Percentiles rank a stretch among this genome's conserved stretches.
These are phyloP conservation scores for Latrodectus geometricus DNA, from an alignment of 1,140 invertebrate species.

Conservation along the genomic window DNA sequence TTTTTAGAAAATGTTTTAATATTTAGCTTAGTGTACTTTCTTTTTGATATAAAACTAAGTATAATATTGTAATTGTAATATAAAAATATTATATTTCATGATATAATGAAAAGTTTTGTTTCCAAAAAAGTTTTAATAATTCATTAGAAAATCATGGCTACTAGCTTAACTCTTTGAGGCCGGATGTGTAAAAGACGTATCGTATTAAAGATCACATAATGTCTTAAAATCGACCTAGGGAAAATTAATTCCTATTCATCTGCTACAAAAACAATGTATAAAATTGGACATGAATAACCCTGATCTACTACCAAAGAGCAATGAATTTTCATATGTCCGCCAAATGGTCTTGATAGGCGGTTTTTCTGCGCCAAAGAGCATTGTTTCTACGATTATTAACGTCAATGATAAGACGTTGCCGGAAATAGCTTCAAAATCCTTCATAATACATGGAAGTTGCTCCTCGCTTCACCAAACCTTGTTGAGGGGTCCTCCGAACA, in stretches of 20 bases:
- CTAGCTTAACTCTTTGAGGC: no score
- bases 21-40: no score
- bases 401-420: slow-evolving; percentile 24
- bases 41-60: no score
- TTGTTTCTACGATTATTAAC: slow-evolving; percentile 30
- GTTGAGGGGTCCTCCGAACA: slow-evolving; percentile 6
- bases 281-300: not conserved
- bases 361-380: slow-evolving; percentile 38
- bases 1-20: no score
- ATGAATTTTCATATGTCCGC: slow-evolving; percentile 11
- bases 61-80: no score
- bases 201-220: not conserved
- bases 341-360: slow-evolving; percentile 37
- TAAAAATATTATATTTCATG: no score
- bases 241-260: not conserved
- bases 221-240: not conserved
- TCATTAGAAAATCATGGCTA: no score
- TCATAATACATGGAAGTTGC: slow-evolving; percentile 43
- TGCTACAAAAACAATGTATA: not conserved
- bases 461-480: slow-evolving; percentile 28
- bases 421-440: slow-evolving; percentile 36
- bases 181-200: no score
- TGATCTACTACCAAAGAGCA: not conserved
- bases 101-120: no score
- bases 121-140: no score